Evolutionary conservation across 2,113 vertebrate species (phyloP).

Genomic region (Asarcornis scutulata): DNA sequence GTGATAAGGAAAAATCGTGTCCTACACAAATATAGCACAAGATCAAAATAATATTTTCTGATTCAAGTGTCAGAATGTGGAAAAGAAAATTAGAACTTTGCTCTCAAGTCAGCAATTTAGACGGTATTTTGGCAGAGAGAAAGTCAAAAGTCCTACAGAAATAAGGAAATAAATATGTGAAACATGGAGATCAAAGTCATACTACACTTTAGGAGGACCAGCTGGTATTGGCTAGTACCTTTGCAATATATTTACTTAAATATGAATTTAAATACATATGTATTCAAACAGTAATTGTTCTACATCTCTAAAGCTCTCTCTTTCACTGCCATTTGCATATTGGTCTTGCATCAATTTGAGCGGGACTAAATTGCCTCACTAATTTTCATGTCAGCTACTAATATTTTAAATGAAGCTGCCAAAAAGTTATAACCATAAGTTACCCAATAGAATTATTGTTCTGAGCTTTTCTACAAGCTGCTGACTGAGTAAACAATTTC

Average conservation of each 20-base stretch:
- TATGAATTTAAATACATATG: background rate
- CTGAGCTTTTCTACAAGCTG: conserved; percentile 10
- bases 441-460: background rate
- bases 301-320: background rate
- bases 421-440: background rate
- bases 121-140: background rate
- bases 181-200: conserved; percentile 12
- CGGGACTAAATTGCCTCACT: conserved; percentile 22
- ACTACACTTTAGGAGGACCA: background rate
- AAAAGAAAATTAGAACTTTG: background rate
- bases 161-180: background rate
- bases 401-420: conserved; percentile 32
- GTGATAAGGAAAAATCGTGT: background rate
- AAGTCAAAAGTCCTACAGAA: background rate
- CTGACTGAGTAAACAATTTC: conserved; percentile 4
- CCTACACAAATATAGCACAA: background rate
- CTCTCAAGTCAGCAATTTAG: background rate
- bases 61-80: background rate
- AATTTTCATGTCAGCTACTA: conserved; percentile 27
- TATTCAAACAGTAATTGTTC: conserved; percentile 19
- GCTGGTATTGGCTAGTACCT: conserved; percentile 4
- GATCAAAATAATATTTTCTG: background rate
- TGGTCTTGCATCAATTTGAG: conserved; percentile 20
- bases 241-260: conserved; percentile 28
- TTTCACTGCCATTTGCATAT: conserved; percentile 1